These are phyloP conservation scores for Planococcus citri DNA, from an alignment of 1,140 invertebrate species.

Conservation along the genomic window DNA sequence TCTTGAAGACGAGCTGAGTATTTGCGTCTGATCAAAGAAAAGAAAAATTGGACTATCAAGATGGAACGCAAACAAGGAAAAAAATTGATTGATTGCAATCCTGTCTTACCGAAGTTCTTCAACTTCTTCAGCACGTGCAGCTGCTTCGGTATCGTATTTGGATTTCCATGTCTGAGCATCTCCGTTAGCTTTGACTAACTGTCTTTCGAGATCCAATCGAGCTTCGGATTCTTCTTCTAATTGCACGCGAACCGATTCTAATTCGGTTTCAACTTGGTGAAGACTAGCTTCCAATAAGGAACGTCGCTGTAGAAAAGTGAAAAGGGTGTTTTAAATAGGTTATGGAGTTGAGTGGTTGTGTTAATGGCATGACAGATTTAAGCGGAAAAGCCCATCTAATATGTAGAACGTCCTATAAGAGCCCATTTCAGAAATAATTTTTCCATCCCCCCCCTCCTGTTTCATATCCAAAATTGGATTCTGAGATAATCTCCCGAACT, in stretches of 20 bases:
- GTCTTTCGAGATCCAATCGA: constrained; percentile 84
- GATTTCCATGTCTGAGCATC: constrained; percentile 76
- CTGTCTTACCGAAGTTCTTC: constrained; percentile 78
- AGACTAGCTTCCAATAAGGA: constrained; percentile 73
- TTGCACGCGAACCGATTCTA: constrained; percentile 83
- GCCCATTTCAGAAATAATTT: too few relatives aligned
- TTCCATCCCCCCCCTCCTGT: too few relatives aligned
- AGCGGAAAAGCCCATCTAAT: too few relatives aligned
- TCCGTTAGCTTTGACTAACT: constrained; percentile 80
- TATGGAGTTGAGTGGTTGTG: too few relatives aligned
- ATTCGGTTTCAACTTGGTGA: constrained; percentile 80
- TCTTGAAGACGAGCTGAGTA: constrained; percentile 82
- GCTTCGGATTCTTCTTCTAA: constrained; percentile 92
- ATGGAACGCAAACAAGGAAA: not conserved
- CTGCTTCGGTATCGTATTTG: constrained; percentile 84
- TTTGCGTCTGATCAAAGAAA: constrained; percentile 48
- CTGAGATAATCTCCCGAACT: too few relatives aligned
- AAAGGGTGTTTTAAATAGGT: too few relatives aligned
- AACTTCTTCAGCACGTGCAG: constrained; percentile 81
- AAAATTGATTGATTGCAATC: too few relatives aligned
- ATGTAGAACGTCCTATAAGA: too few relatives aligned
- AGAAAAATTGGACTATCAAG: not conserved
- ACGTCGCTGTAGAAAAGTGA: too few relatives aligned
- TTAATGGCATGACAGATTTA: too few relatives aligned
- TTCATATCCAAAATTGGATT: too few relatives aligned